A percentile compares a stretch with the other conserved stretches of the same genome.
Evolutionary conservation across 2,113 vertebrate genomes (phyloP).

Genomic region (Epinephelus moara): DNA sequence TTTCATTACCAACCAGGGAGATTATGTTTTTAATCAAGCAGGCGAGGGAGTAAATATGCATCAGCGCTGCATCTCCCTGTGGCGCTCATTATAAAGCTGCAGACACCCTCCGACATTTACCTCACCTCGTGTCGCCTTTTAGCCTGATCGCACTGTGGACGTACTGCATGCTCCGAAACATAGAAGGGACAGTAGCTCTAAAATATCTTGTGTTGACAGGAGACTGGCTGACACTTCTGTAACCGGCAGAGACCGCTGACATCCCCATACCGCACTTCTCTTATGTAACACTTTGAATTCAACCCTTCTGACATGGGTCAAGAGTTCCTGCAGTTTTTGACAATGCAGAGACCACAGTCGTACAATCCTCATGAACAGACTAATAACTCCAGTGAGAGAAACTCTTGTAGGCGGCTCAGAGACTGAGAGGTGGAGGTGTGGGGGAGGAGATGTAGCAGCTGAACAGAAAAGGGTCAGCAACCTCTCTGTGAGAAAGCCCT

Average conservation of each 20-base stretch:
- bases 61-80: not conserved
- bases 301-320: not conserved
- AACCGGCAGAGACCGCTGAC: conserved; percentile 23
- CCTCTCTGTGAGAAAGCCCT: conserved; percentile 10
- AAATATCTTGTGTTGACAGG: conserved; percentile 44
- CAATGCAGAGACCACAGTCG: not conserved
- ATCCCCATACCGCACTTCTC: not conserved
- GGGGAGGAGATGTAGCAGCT: conserved; percentile 1
- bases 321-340: not conserved
- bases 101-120: not conserved
- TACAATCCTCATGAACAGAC: not conserved
- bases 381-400: not conserved
- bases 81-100: conserved; percentile 29
- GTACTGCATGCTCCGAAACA: not conserved
- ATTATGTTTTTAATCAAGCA: conserved; percentile 22
- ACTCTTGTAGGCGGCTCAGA: not conserved
- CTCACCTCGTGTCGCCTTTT: not conserved
- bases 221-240: not conserved
- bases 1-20: conserved; percentile 12
- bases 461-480: conserved; percentile 29
- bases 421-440: not conserved
- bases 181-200: conserved; percentile 6
- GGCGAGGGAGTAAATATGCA: not conserved
- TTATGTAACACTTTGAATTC: conserved; percentile 1
- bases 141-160: not conserved